Conservation (phyloP, 2,797 vertebrate genomes). For the Chrysocyon brachyurus region DNA sequence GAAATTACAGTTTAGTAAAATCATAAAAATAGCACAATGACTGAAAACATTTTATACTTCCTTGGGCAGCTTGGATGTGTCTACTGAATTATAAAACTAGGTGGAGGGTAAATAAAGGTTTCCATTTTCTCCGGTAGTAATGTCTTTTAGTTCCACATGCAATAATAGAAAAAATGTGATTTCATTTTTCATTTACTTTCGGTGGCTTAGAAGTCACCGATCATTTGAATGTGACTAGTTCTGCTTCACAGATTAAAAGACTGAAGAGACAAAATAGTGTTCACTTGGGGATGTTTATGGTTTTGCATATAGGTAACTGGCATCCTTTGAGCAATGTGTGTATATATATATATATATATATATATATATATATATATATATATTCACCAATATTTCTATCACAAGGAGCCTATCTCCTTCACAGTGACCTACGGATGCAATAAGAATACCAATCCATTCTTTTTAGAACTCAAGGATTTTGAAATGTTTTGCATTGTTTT, state of each 20-base stretch:
- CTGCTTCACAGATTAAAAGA: neutral
- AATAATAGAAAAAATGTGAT: neutral
- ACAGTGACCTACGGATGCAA: neutral
- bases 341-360: neutral
- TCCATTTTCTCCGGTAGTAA: neutral
- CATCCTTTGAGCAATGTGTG: neutral
- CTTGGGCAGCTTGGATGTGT: neutral
- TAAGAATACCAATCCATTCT: neutral
- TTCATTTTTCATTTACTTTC: conserved; percentile 12
- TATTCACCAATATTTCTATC: neutral
- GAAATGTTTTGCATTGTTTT: neutral
- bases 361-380: neutral
- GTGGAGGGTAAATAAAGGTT: neutral
- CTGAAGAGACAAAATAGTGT: neutral
- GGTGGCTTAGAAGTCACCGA: neutral
- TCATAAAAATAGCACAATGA: conserved; percentile 23
- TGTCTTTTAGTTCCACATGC: neutral
- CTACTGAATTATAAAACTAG: neutral
- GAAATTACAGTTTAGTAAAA: conserved; percentile 38
- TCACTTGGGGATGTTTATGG: neutral
- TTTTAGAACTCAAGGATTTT: neutral
- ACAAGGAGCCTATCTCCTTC: neutral
- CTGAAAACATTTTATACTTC: neutral
- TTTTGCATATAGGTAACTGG: neutral
- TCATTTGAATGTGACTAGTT: neutral